Base-by-base conservation (phyloP, 1,140 invertebrate species). In the Aphidius gifuensis region DNA sequence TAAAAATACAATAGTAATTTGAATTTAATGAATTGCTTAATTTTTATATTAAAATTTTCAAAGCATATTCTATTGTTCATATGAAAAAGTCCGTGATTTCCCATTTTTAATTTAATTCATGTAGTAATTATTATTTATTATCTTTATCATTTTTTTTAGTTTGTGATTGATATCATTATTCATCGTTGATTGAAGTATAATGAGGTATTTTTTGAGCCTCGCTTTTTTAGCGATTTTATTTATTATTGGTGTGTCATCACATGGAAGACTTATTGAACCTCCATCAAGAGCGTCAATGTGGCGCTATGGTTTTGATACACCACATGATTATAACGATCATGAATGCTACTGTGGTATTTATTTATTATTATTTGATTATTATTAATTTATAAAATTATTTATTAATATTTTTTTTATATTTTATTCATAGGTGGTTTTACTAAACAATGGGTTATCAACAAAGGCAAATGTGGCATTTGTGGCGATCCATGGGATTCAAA, bases 401-500 rank as follows among this genome's bases (percentile, higher is more conserved):
- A 32, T 32, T 32, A 32, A 32, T 32, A 32, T 32, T 32, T 32
- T 23, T 32, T 32, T 32, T 4, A 32, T 3, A 32, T 32, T 32
- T 32, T 32, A 32, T 32, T 32, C 4, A 32, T 32, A 32, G 23
- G 93, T 4, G 93, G 93, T 5, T 92, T 92, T 70, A 83, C 87
- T 3, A 82, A 88, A 59, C 91, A 93, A 70, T 92, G 90, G 88
- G 80, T 84, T 54, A 75, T 66, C 16, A 88, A 88, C 65, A 88
- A 88, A 70, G 85, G 93, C 0, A 92, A 93, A 75, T 96, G 93
- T 73, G 93, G 93, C 5, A 87, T 94, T 40, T 95, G 93, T 72
- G 92, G 92, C 6, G 93, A 96, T 76, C 81, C 92, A 0, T 95
- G 88, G 87, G 90, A 93, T 69, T 68, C 82, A 3, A 76, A 82